Evolutionary conservation across 2,113 vertebrate genomes (phyloP).

Genomic region (Bettongia penicillata): DNA sequence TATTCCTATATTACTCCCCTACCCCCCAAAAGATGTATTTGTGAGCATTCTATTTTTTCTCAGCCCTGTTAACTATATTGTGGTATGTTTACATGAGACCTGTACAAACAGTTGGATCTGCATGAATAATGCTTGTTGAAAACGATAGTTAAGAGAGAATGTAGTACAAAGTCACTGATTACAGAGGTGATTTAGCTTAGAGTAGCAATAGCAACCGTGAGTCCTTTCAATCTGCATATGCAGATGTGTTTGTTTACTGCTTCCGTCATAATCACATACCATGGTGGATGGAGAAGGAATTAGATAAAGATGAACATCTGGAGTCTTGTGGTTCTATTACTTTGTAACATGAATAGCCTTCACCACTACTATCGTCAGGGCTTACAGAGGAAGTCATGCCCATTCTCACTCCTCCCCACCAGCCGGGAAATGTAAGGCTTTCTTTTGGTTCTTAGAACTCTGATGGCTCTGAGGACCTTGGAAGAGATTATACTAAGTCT

Average conservation of each 20-base stretch:
- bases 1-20: conserved; percentile 47
- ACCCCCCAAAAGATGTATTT: neutral
- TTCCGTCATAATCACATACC: neutral
- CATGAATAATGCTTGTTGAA: conserved; percentile 18
- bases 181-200: neutral
- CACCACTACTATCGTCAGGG: neutral
- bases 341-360: neutral
- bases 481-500: neutral
- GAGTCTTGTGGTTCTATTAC: neutral
- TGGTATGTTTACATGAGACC: neutral
- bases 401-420: neutral
- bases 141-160: conserved; percentile 28
- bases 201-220: neutral
- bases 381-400: neutral
- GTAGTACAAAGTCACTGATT: neutral
- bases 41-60: neutral
- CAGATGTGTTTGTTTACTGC: neutral
- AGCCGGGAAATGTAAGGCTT: neutral
- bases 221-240: neutral
- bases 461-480: neutral
- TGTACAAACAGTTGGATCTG: conserved; percentile 4
- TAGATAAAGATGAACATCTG: neutral
- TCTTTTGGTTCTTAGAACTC: neutral
- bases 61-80: conserved; percentile 26
- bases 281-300: neutral